Conservation (phyloP, 2,888 invertebrate genomes). For the Limenitis camilla region DNA sequence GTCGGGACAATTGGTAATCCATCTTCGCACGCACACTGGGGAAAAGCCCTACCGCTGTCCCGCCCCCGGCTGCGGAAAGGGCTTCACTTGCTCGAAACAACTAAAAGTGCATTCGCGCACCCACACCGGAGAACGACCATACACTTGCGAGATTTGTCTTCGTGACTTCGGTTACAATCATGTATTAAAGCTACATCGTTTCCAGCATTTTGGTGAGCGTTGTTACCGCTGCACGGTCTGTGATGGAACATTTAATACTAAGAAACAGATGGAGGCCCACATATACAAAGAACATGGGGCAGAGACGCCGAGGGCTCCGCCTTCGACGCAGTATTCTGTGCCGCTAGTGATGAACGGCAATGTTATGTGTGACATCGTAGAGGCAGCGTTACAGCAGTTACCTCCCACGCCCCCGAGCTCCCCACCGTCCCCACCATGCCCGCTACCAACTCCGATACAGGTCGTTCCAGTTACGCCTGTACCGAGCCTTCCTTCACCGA, state of each 20-base stretch:
- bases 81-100: conserved; percentile 94
- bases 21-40: conserved; percentile 89
- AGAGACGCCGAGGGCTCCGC: conserved; percentile 61
- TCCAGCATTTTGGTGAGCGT: conserved; percentile 93
- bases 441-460: conserved; percentile 52
- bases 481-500: conserved; percentile 50
- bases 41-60: conserved; percentile 89
- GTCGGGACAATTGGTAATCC: conserved; percentile 92
- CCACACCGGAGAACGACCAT: conserved; percentile 93
- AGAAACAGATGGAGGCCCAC: conserved; percentile 92
- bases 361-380: conserved; percentile 63
- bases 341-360: conserved; percentile 49
- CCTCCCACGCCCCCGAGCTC: conserved; percentile 76
- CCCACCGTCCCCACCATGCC: conserved; percentile 63
- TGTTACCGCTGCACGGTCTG: conserved; percentile 95
- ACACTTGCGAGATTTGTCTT: conserved; percentile 92
- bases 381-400: conserved; percentile 64
- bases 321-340: conserved; percentile 44
- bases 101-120: conserved; percentile 93
- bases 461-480: conserved; percentile 70
- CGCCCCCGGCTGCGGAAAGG: conserved; percentile 88
- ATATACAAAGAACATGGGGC: conserved; percentile 76
- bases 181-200: conserved; percentile 90
- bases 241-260: conserved; percentile 91
- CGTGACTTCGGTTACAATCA: conserved; percentile 94